Conservation (phyloP, 2,888 invertebrate species). For the Omphaloscelis lunosa region DNA sequence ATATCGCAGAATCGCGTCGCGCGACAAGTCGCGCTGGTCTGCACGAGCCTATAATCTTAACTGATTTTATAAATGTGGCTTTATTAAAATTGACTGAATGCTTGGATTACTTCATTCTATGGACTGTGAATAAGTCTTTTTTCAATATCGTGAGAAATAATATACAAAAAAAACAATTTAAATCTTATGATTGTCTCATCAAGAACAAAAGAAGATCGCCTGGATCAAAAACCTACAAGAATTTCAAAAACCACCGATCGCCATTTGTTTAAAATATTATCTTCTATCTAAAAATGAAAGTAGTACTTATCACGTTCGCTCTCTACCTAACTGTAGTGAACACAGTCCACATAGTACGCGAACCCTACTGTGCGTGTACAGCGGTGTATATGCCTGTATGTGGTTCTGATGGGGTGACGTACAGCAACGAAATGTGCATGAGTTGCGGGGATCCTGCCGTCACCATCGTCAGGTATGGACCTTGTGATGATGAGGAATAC, state of each 20-base stretch:
- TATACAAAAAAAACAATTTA: background rate
- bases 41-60: too few relatives aligned
- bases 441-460: background rate
- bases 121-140: background rate
- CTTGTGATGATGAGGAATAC: conserved; percentile 22
- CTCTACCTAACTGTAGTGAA: background rate
- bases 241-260: background rate
- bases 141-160: background rate
- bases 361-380: background rate
- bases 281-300: background rate
- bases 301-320: background rate
- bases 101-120: background rate
- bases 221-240: background rate
- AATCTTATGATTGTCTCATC: too few relatives aligned
- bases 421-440: conserved; percentile 19
- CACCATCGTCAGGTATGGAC: conserved; percentile 4
- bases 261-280: background rate
- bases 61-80: background rate
- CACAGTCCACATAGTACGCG: fast-evolving
- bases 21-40: too few relatives aligned
- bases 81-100: background rate
- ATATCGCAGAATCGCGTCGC: too few relatives aligned
- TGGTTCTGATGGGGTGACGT: conserved; percentile 16
- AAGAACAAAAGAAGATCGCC: background rate
- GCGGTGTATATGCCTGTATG: conserved; percentile 6